Evolutionary conservation across 2,888 invertebrate genomes (phyloP).

Genomic region (Athalia rosae): DNA sequence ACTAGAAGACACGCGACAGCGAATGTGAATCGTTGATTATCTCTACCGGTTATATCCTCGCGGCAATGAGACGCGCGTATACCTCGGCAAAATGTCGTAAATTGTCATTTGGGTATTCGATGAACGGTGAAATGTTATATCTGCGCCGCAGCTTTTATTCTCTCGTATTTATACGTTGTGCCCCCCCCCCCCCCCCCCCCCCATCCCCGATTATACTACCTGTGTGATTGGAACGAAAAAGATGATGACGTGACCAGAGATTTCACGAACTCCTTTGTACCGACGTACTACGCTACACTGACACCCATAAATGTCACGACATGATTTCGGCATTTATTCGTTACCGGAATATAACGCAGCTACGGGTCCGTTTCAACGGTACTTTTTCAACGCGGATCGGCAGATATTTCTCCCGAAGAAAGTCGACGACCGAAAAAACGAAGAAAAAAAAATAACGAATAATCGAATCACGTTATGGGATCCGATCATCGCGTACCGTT

Average conservation of each 20-base stretch:
- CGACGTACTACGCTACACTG: no score
- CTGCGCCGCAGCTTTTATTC: conserved; percentile 28
- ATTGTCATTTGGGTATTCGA: conserved; percentile 19
- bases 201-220: no score
- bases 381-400: neutral
- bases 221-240: no score
- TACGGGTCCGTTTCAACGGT: neutral
- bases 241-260: no score
- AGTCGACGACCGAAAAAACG: conserved; percentile 1
- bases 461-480: no score
- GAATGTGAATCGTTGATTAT: conserved; percentile 53
- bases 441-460: neutral
- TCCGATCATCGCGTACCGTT: no score
- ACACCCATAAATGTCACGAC: neutral
- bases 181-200: no score
- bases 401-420: neutral
- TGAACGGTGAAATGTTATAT: neutral
- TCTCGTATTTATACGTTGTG: no score
- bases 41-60: conserved; percentile 36
- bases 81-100: conserved; percentile 13
- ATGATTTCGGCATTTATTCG: conserved; percentile 8
- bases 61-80: neutral
- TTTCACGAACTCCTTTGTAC: conserved; percentile 32
- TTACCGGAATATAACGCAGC: neutral
- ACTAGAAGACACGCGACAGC: conserved; percentile 46